Base-by-base conservation (phyloP, 2,113 vertebrate species). In the Globicephala melas region DNA sequence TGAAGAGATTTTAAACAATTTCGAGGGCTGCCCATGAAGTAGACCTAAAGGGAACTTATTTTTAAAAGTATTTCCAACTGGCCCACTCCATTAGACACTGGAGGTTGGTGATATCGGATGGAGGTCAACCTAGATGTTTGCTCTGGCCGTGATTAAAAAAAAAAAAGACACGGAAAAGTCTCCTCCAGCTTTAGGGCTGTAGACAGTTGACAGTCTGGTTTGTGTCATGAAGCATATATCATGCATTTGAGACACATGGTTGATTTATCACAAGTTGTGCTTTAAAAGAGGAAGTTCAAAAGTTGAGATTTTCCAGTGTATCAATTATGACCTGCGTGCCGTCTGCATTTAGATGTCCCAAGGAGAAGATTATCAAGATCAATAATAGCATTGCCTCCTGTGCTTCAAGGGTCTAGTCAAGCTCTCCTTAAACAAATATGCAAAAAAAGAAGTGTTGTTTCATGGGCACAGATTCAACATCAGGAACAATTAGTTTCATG, bases 261-360 rank as follows among this genome's bases (percentile, higher is more conserved):
- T 92, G 68, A 90, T 93, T 86, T 80, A 67, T 70, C 53, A 28
- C 53, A 55, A 26, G 31, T 20, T 12, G 1, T 38, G n/a, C 53
- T 95, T 92, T 92, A 67, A n/a, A 83, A 65, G 88, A 95, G 83
- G 86, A 97, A 95, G 95, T 94, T 94, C 92, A 92, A 76, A 96
- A 87, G 85, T 87, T 81, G 90, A 94, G 95, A 73, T 80, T 50
- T 90, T 86, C 84, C 90, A 71, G n/a, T 4, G 21, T 71, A 63
- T 25, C 17, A 0, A 38, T 84, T 70, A 65, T 2, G 44, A 41
- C 83, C 13, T 21, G 63, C 38, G 0, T 13, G 38, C 38, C 20
- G 9, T 38, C 55, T 47, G 2, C 53, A n/a, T n/a, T 79, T 41
- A 91, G 47, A 18, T 15, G 2, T 41, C 82, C 63, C 79, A n/a